Evolutionary conservation across 2,113 vertebrate species (phyloP).

Genomic region (Halcyon malimbica): DNA sequence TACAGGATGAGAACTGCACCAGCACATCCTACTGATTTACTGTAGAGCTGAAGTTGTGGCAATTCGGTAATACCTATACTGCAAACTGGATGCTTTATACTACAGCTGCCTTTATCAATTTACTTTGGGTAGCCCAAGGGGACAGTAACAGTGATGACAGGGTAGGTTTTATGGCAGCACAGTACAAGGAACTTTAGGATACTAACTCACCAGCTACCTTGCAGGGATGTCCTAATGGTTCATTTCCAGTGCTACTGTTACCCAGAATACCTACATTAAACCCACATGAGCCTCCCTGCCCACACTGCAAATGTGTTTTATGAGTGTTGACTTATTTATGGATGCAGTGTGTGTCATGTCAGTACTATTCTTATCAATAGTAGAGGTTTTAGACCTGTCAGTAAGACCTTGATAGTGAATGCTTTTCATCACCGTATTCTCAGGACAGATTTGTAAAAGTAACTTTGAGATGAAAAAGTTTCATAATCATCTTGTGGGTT

Average conservation of each 20-base stretch:
- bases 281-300: neutral
- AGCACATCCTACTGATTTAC: slow-evolving; percentile 16
- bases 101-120: neutral
- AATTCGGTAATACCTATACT: neutral
- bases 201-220: neutral
- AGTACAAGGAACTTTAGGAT: neutral
- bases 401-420: neutral
- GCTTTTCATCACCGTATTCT: neutral
- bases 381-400: neutral
- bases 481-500: neutral
- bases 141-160: neutral
- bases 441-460: neutral
- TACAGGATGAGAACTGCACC: neutral
- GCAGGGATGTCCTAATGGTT: neutral
- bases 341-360: neutral
- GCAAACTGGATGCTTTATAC: neutral
- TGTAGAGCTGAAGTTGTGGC: neutral
- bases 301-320: neutral
- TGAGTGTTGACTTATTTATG: neutral
- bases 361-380: neutral
- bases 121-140: neutral
- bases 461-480: neutral
- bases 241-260: neutral
- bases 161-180: neutral
- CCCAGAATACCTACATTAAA: neutral